phyloP scores from a whole-genome alignment of 2,113 vertebrate genomes.

The Danio rerio region GRCz12tu NC_133199.1:50501-51000 shows the following conservation, averaged over 20 bases:
- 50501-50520: conserved; percentile 82
- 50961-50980: conserved; percentile 97
- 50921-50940: conserved; percentile 89
- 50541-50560: conserved; percentile 88
- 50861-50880: conserved; percentile 95
- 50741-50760: conserved; percentile 86
- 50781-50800: not conserved
- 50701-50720: conserved; percentile 88
- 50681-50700: conserved; percentile 91
- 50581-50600: conserved; percentile 88
- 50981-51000: conserved; percentile 65
- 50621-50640: conserved; percentile 89
- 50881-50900: conserved; percentile 91
- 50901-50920: conserved; percentile 85
- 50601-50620: conserved; percentile 89
- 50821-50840: not conserved
- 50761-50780: conserved; percentile 88
- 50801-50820: not conserved
- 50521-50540: conserved; percentile 89
- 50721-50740: conserved; percentile 89
- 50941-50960: conserved; percentile 91
- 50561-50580: conserved; percentile 90
- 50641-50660: conserved; percentile 93
- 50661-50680: conserved; percentile 92
- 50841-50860: conserved; percentile 11